Base-by-base conservation (phyloP, 92 coral and sea anemone species). In the Epizoanthus rinbou region DNA sequence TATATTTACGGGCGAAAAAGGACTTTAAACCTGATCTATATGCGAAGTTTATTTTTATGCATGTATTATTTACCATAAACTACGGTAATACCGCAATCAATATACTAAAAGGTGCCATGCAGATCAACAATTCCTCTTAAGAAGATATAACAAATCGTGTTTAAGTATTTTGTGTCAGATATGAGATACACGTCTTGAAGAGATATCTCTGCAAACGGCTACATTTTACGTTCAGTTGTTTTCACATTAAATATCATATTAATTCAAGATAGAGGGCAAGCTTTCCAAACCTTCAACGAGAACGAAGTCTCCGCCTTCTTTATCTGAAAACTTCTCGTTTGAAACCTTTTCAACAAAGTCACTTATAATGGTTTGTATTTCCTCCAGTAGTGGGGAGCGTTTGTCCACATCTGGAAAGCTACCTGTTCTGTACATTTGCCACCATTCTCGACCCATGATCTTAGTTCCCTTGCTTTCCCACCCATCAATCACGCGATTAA, bases 371-470 rank as follows among this genome's bases (percentile, higher is more conserved):
- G 28, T 75, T 37, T 85, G 86, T 37, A 88, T 72, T 73, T 88
- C 89, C 50, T 74, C 70, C 45, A 85, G 28, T 7, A 75, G 76
- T 16, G 91, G 86, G 47, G 82, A 80, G 17, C 83, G 76, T 82
- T 60, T 81, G 74, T 25, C 76, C 13, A 73, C 80, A 74, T 88
- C 88, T 45, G 91, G 91, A 79, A 88, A 59, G 23, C 86, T 75
- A 14, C 91, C 86, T 2, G 91, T 85, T 64, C 79, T 80, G 60
- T 88, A 88, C 69, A 85, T 64, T 31, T 88, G 89, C 91, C 91
- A 88, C 91, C 91, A 88, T 14, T 80, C 83, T 64, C 91, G 73
- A 33, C 91, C 91, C 86, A 85, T 58, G 67, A 80, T 85, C 35
- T 83, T 80, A 70, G 80, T 86, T 80, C 73, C 85, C 24, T 88